Evolutionary conservation across 2,113 vertebrate species (phyloP), one percentile per base, ranked within the genome.

Genomic region (Pterocles orientalis): DNA sequence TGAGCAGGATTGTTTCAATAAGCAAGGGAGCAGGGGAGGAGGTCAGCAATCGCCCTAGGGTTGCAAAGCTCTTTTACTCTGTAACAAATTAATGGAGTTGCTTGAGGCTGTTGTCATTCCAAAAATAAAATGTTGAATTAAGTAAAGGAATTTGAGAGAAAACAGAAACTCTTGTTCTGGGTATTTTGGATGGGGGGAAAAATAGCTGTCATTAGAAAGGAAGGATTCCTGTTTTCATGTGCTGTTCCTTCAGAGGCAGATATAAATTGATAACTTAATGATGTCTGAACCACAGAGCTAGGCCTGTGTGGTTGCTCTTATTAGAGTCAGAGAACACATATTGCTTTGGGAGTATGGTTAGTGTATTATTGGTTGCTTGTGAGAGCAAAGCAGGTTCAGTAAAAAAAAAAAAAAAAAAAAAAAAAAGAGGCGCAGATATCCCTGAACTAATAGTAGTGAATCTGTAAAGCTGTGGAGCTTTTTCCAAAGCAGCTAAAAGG

Each of bases 51-150:
- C 81, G 65, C 88, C 61, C 50, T 62, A 60, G 68, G 89, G 81
- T 84, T 94, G 93, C 95, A 95, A 92, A 95, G 86, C 58, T 76
- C 92, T 92, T 97, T 95, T 92, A 58, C 95, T 95, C 73, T 0
- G 1, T 50, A 68, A 50, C 81, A 94, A 94, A 97, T 97, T 88
- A 97, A 94, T 14, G 60, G 95, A 60, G 82, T 86, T 88, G 87
- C 96, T 92, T 0, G n/a, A 96, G 94, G 95, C 95, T 82, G 66
- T 95, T 95, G 93, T 96, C 81, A 65, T 92, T 94, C 96, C 18
- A 12, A 84, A 94, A 94, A 78, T 10, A 41, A 79, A 86, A 94
- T 23, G 66, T 82, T 65, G 92, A 95, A 92, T 91, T 82, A 81
- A 86, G 79, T 54, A 34, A 77, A 95, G 86, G 65, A 71, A 66